A percentile compares a stretch with the other conserved stretches of the same genome.
Conservation (phyloP, 1,140 invertebrate genomes). For the Manduca sexta region DNA sequence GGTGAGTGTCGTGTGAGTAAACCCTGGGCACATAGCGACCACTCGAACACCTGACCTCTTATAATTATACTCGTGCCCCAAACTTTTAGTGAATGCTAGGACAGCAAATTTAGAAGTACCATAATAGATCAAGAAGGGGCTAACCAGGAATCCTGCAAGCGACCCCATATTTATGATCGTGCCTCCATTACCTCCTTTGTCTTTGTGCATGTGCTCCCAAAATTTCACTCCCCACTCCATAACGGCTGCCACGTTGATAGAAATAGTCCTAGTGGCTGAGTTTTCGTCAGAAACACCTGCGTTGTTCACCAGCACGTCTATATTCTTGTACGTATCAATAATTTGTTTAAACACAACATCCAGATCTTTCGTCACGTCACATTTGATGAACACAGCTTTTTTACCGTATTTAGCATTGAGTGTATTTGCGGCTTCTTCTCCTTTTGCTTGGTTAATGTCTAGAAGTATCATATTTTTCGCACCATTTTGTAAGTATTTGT, state of each 20-base stretch:
- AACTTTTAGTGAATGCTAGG: constrained; percentile 63
- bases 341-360: constrained; percentile 48
- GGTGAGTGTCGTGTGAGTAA: constrained; percentile 54
- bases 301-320: constrained; percentile 36
- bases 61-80: constrained; percentile 67
- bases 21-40: constrained; percentile 67
- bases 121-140: background rate
- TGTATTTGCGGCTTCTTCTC: constrained; percentile 37
- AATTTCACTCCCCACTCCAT: background rate
- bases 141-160: background rate
- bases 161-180: background rate
- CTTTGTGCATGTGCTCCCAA: background rate
- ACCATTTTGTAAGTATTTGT: constrained; percentile 34
- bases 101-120: constrained; percentile 38
- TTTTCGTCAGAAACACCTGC: background rate
- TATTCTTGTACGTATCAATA: constrained; percentile 46
- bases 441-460: constrained; percentile 45
- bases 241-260: background rate
- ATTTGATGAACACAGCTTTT: constrained; percentile 61
- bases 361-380: constrained; percentile 62
- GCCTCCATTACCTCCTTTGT: background rate
- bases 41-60: constrained; percentile 69
- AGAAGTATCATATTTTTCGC: constrained; percentile 47
- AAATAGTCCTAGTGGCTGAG: background rate
- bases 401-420: constrained; percentile 68